Evolutionary conservation across 2,113 vertebrate genomes (phyloP).

Genomic region (Campylomormyrus tamandua): DNA sequence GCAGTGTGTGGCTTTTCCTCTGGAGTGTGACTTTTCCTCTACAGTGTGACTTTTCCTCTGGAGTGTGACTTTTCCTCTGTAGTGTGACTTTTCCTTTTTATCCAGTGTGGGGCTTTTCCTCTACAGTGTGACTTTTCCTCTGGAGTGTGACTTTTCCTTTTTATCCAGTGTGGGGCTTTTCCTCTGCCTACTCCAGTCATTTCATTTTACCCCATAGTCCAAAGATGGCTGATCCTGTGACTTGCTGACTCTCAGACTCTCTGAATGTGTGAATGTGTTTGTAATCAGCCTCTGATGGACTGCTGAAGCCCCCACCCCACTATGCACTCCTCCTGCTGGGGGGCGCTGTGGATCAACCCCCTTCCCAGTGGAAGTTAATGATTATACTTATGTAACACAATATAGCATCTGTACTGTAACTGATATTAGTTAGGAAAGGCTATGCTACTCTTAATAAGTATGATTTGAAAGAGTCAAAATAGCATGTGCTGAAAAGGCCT

Average conservation of each 20-base stretch:
- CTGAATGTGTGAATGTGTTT: not conserved
- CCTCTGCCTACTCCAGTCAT: not conserved
- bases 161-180: not conserved
- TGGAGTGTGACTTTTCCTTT: not conserved
- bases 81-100: not conserved
- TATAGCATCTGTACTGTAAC: not conserved
- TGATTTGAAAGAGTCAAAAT: not conserved
- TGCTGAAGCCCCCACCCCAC: not conserved
- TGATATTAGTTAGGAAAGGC: not conserved
- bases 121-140: not conserved
- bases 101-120: not conserved
- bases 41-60: not conserved
- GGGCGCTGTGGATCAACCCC: not conserved
- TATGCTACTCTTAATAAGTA: not conserved
- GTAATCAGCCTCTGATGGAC: not conserved
- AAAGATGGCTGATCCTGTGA: not conserved
- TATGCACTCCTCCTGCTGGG: not conserved
- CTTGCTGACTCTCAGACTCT: not conserved
- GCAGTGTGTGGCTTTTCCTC: not conserved
- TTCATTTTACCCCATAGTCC: not conserved
- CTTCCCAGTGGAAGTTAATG: not conserved
- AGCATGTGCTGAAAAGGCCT: not conserved
- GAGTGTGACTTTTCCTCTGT: not conserved
- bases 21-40: not conserved
- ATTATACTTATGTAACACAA: not conserved